Evolutionary conservation across 2,888 invertebrate species (phyloP), one percentile per base, ranked within the genome.

Genomic region (Orthosia gothica): DNA sequence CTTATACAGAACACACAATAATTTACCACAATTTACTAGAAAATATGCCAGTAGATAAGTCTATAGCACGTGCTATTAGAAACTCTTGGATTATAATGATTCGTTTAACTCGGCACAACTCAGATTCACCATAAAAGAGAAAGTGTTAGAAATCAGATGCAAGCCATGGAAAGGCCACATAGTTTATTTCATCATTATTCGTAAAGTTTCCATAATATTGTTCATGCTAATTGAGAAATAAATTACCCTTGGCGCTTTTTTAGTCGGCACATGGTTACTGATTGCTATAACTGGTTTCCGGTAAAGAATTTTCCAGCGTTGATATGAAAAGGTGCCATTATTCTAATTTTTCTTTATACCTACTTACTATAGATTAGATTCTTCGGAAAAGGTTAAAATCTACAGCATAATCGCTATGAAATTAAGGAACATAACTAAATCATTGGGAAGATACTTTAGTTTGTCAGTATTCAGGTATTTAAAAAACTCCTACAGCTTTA

Each of bases 91-190:
- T 59, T 52, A 71, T 81, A 66, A 81, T 62, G 61, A 69, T 66
- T 64, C n/a, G 1, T 11, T 55, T 32, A 64, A 62, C 57, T 64
- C 15, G 40, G 61, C 20, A 23, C 54, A 52, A 15, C 50, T 50
- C 55, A 13, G 58, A 47, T 15, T 59, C 63, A 45, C 55, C 68
- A 47, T 74, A 23, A 76, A 81, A 82, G 85, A 57, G 84, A 82
- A 82, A 82, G 82, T 66, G 16, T 76, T 66, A 76, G 71, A 82
- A 84, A 84, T 54, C 64, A 54, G 52, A 70, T 62, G 68, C 55
- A 57, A 68, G 55, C 26, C 18, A 59, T 59, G 47, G 57, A 81
- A 71, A 59, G 20, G 57, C 55, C 57, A 18, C 59, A 18, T 50
- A 32, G 40, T 18, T 73, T 50, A 4, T 26, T 58, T 65, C n/a